A percentile compares a stretch with the other conserved stretches of the same genome.
phyloP scores from a whole-genome alignment of 2,797 vertebrate species.

The Schizopygopsis malacanthus region DNA sequence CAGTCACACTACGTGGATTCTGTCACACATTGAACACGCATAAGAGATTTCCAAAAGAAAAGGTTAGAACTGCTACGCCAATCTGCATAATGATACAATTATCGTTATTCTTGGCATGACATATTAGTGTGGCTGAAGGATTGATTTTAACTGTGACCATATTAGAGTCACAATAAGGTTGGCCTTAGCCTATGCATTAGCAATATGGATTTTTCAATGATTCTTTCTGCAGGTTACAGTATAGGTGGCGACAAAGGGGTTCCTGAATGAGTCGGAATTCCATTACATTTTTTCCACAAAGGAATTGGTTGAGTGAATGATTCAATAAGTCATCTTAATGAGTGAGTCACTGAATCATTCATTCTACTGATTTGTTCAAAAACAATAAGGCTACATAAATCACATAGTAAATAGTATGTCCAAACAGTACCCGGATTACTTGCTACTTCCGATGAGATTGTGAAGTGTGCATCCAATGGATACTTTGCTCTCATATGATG shows the following conservation, averaged over 20 bases:
- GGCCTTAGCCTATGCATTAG: background rate
- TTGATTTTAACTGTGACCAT: background rate
- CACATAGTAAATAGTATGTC: background rate
- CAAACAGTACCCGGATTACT: background rate
- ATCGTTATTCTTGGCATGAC: background rate
- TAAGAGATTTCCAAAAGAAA: constrained; percentile 22
- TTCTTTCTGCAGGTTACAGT: background rate
- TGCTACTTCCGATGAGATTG: background rate
- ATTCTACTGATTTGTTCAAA: background rate
- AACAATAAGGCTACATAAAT: background rate
- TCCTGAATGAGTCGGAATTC: no score
- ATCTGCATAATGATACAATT: constrained; percentile 34
- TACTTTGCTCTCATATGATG: no score
- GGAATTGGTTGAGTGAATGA: no score
- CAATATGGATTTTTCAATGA: background rate
- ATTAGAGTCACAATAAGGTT: background rate
- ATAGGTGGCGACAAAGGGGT: no score
- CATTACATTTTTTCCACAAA: no score
- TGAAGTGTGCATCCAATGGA: background rate
- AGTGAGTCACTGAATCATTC: background rate
- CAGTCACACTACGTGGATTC: constrained; percentile 42
- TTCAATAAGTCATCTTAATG: background rate
- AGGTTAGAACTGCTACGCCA: constrained; percentile 22
- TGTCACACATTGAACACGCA: constrained; percentile 11
- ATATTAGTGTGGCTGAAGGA: background rate